A percentile compares a stretch with the other conserved stretches of the same genome.
These are phyloP conservation scores for Armadillidium nasatum DNA, from an alignment of 1,140 invertebrate genomes.

Conservation along the genomic window DNA sequence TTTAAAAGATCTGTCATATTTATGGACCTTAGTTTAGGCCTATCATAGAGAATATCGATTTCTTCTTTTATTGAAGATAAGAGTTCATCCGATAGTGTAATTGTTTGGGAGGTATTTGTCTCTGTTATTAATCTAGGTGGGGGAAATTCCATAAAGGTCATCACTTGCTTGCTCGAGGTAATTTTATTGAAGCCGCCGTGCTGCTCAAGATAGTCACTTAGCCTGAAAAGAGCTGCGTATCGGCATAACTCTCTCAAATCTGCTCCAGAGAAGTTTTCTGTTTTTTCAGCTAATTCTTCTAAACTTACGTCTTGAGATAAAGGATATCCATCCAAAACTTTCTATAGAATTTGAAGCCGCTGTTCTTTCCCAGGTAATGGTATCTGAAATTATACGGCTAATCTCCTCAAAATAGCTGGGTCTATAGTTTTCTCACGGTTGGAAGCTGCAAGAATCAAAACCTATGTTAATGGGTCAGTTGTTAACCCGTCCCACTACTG, in stretches of 20 bases:
- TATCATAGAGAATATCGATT: conserved; percentile 1
- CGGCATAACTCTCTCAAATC: conserved; percentile 87
- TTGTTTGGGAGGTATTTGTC: not conserved
- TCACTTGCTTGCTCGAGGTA: not conserved
- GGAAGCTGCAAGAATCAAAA: conserved; percentile 89
- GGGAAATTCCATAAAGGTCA: too few species aligned
- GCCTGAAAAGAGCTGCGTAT: conserved; percentile 66
- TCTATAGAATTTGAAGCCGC: conserved; percentile 6
- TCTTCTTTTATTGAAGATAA: not conserved
- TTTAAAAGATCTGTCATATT: conserved; percentile 18
- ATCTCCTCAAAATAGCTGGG: conserved; percentile 72
- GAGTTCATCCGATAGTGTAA: conserved; percentile 14
- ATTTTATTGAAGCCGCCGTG: not conserved
- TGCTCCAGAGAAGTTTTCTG: conserved; percentile 84
- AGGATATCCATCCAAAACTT: conserved; percentile 12
- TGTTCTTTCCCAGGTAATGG: conserved; percentile 58
- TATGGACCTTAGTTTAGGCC: conserved; percentile 7
- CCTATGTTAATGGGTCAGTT: conserved; percentile 70
- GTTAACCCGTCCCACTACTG: conserved; percentile 71
- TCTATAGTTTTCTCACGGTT: conserved; percentile 93
- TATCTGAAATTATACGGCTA: conserved; percentile 30
- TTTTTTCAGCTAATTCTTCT: conserved; percentile 62
- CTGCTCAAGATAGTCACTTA: conserved; percentile 20
- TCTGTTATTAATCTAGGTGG: not conserved
- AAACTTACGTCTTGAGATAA: conserved; percentile 65